These are phyloP conservation scores for Gallinago media DNA, from an alignment of 2,113 vertebrate species.

Conservation along the genomic window DNA sequence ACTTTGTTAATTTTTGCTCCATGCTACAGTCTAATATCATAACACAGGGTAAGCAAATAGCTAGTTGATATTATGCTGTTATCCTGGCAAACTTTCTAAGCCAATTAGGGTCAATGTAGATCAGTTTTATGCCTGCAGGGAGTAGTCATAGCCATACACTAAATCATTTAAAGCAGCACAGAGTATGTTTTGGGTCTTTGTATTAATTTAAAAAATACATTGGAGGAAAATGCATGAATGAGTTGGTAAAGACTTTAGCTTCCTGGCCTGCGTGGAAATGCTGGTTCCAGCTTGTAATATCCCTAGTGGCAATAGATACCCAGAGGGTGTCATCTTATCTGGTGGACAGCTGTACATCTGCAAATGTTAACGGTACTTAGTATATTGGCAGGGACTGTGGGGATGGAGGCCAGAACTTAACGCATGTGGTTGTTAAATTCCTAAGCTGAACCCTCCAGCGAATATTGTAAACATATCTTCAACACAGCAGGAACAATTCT, in stretches of 20 bases:
- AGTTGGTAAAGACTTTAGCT: neutral
- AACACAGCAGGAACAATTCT: slow-evolving; percentile 27
- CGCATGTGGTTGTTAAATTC: neutral
- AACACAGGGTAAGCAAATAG: neutral
- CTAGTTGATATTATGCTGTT: neutral
- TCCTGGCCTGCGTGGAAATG: neutral
- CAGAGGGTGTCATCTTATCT: neutral
- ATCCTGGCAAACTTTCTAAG: slow-evolving; percentile 13
- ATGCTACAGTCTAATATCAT: neutral
- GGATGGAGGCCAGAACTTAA: slow-evolving; percentile 5
- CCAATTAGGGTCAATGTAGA: slow-evolving; percentile 15
- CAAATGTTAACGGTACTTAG: neutral
- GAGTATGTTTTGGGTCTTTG: neutral
- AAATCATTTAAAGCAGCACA: neutral
- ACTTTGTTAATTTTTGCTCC: neutral
- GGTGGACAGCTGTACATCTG: neutral
- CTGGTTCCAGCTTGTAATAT: neutral
- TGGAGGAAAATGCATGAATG: neutral
- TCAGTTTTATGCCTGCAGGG: neutral
- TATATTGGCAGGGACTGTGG: neutral
- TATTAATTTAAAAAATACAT: neutral
- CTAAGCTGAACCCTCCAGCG: neutral
- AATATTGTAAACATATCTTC: slow-evolving; percentile 14
- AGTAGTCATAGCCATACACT: neutral
- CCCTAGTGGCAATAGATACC: neutral